Evolutionary conservation across 2,888 invertebrate species (phyloP).

Genomic region (Lamellibrachia columna): DNA sequence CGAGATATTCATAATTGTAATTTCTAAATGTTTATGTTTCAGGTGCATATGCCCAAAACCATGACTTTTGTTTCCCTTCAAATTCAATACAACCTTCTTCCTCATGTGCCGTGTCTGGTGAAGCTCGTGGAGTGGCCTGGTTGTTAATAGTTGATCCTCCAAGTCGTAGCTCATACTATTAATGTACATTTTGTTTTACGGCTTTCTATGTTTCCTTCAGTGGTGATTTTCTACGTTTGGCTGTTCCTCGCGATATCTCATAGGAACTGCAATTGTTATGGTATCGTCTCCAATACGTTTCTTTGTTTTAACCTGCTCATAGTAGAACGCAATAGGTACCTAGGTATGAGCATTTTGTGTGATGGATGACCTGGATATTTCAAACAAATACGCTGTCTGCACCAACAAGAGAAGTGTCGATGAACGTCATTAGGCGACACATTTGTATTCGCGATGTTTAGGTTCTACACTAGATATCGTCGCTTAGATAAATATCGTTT

Average conservation of each 20-base stretch:
- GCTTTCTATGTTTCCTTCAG: background rate
- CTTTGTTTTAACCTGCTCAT: background rate
- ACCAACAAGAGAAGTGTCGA: background rate
- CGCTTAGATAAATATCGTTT: background rate
- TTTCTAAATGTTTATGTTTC: no score
- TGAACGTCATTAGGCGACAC: background rate
- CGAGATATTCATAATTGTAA: no score
- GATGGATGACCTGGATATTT: background rate
- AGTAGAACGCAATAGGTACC: background rate
- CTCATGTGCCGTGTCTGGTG: no score
- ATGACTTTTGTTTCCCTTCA: no score
- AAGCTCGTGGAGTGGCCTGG: no score
- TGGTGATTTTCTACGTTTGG: background rate
- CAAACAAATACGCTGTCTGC: background rate
- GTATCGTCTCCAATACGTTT: background rate
- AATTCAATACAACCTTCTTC: no score
- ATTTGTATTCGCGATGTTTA: background rate
- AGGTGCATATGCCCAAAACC: no score
- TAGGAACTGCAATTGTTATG: no score
- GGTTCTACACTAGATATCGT: background rate
- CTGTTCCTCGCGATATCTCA: background rate
- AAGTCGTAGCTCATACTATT: no score
- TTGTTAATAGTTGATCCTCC: no score
- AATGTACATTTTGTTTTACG: no score
- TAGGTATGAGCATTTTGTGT: background rate